phyloP scores from a whole-genome alignment of 2,888 invertebrate species.

The Noctua pronuba region DNA sequence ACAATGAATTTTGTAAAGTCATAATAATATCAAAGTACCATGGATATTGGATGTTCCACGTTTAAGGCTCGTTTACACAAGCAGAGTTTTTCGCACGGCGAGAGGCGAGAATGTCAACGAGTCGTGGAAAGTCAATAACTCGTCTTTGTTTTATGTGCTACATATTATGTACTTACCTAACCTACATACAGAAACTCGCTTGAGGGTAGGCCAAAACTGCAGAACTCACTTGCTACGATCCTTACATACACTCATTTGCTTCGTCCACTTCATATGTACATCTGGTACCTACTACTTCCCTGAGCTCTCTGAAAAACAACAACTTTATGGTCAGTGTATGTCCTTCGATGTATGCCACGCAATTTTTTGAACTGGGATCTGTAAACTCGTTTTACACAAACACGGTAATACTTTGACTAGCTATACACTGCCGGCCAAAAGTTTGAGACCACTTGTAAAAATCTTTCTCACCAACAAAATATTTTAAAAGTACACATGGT shows the following conservation, averaged over 20 bases:
- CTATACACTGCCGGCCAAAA: too few relatives aligned
- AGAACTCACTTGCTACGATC: not conserved
- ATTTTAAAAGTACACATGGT: too few relatives aligned
- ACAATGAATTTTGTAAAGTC: constrained; percentile 41
- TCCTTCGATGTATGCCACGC: not conserved
- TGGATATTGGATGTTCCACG: constrained; percentile 20
- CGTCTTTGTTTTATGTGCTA: not conserved
- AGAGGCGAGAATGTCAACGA: not conserved
- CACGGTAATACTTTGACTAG: not conserved
- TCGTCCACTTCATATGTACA: not conserved
- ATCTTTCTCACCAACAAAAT: too few relatives aligned
- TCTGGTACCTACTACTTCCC: not conserved
- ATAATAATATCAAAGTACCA: constrained; percentile 41
- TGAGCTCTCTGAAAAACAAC: not conserved
- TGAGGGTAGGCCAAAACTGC: not conserved
- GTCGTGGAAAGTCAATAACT: not conserved
- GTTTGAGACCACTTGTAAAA: too few relatives aligned
- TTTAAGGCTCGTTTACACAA: not conserved
- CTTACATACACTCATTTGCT: not conserved
- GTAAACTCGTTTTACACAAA: not conserved
- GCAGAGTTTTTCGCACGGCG: not conserved
- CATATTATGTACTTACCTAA: too few relatives aligned
- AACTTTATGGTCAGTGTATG: not conserved
- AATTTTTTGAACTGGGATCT: not conserved
- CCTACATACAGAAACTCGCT: not conserved